Evolutionary conservation across 2,888 invertebrate genomes (phyloP).

Genomic region (Creontiades dilutus): DNA sequence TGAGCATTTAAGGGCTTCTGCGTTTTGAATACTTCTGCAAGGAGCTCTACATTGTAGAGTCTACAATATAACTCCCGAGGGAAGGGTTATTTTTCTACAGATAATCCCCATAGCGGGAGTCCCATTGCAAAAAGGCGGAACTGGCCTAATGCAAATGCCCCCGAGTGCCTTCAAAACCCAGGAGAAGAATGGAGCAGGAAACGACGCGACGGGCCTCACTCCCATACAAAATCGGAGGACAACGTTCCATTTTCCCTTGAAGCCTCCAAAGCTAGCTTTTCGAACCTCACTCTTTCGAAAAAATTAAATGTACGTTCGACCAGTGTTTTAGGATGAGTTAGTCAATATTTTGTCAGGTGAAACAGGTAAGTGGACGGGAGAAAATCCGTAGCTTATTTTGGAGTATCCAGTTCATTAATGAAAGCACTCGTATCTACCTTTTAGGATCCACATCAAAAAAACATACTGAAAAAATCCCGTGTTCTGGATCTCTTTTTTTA

Average conservation of each 20-base stretch:
- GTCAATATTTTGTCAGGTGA: no score
- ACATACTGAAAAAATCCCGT: no score
- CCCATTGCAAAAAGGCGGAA: constrained; percentile 39
- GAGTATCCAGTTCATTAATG: no score
- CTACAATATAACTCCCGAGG: not conserved
- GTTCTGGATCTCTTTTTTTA: no score
- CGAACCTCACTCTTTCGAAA: not conserved
- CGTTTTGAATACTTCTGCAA: not conserved
- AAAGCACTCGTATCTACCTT: no score
- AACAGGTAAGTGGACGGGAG: no score
- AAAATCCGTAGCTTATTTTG: no score
- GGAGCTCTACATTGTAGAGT: no score
- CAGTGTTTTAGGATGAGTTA: no score
- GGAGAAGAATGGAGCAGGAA: constrained; percentile 29
- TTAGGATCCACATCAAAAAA: no score
- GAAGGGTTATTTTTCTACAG: constrained; percentile 36
- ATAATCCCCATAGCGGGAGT: constrained; percentile 10
- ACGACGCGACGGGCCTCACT: constrained; percentile 7
- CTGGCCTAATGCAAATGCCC: constrained; percentile 42
- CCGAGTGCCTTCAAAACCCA: constrained; percentile 26
- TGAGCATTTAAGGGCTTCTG: not conserved
- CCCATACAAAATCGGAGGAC: constrained; percentile 32
- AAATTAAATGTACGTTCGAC: no score
- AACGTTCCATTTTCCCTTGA: constrained; percentile 18
- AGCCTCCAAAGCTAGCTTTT: not conserved